Percentiles rank a stretch among this genome's conserved stretches.
Conservation (phyloP, 35 echinoderm and acorn worm genomes). For the Lytechinus variegatus region DNA sequence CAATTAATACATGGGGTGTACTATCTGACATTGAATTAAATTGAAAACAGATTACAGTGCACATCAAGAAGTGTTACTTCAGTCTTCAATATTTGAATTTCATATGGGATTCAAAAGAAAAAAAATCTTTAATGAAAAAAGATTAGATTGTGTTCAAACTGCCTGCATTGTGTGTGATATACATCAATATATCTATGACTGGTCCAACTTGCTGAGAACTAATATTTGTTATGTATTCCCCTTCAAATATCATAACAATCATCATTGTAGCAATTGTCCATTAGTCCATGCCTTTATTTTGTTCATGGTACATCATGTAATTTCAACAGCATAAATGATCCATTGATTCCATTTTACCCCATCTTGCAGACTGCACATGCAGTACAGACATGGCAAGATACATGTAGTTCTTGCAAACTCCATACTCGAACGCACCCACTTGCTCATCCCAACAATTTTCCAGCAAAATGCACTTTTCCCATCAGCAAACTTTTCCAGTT, state of each 20-base stretch:
- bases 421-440: background rate
- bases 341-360: background rate
- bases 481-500: background rate
- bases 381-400: background rate
- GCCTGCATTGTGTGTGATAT: background rate
- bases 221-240: background rate
- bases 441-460: background rate
- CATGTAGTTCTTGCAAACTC: background rate
- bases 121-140: background rate
- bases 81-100: too few relatives aligned
- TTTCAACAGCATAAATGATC: background rate
- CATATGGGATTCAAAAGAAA: too few relatives aligned
- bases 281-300: background rate
- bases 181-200: background rate
- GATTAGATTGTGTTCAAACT: background rate
- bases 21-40: too few relatives aligned
- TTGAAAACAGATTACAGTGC: too few relatives aligned
- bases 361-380: too few relatives aligned
- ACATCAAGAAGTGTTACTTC: too few relatives aligned
- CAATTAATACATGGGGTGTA: too few relatives aligned
- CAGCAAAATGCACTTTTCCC: background rate
- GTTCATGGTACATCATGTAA: background rate
- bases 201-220: background rate
- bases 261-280: background rate
- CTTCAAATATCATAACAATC: background rate